A percentile compares a stretch with the other conserved stretches of the same genome.
phyloP scores from a whole-genome alignment of 2,113 vertebrate genomes.

The Brachypteracias leptosomus region DNA sequence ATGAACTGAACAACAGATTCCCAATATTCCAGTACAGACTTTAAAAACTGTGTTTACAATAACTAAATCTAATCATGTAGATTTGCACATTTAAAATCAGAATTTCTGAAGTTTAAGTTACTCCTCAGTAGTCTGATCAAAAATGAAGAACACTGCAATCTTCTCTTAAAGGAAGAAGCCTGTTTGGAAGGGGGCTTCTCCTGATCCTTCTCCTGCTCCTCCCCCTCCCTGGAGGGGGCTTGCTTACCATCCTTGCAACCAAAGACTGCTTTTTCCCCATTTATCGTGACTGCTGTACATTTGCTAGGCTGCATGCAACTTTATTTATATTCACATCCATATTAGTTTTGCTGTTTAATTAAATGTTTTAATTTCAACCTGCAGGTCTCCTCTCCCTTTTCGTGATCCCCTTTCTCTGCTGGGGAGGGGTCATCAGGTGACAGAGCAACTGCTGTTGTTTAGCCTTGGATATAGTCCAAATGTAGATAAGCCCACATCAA shows the following conservation, averaged over 20 bases:
- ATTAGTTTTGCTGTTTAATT: neutral
- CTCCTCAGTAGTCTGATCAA: neutral
- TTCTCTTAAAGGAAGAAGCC: too few relatives aligned
- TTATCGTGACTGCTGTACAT: neutral
- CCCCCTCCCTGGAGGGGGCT: neutral
- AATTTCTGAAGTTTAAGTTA: neutral
- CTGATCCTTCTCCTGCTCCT: neutral
- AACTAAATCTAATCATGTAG: neutral
- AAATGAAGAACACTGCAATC: neutral
- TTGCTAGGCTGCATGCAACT: too few relatives aligned
- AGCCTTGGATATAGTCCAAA: neutral
- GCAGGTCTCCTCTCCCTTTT: neutral
- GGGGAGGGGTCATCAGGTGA: neutral
- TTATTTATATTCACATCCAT: neutral
- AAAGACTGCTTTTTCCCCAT: neutral
- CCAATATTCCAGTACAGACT: slow-evolving; percentile 65
- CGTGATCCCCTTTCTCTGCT: neutral
- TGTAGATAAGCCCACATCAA: neutral
- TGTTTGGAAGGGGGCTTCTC: neutral
- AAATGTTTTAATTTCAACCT: neutral
- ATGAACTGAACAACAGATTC: slow-evolving; percentile 70
- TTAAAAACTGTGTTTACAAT: neutral
- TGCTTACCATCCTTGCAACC: neutral
- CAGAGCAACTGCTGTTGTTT: neutral
- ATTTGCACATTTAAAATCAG: neutral